Evolutionary conservation across 2,797 vertebrate species (phyloP).

Genomic region (Gephyroberyx darwinii): DNA sequence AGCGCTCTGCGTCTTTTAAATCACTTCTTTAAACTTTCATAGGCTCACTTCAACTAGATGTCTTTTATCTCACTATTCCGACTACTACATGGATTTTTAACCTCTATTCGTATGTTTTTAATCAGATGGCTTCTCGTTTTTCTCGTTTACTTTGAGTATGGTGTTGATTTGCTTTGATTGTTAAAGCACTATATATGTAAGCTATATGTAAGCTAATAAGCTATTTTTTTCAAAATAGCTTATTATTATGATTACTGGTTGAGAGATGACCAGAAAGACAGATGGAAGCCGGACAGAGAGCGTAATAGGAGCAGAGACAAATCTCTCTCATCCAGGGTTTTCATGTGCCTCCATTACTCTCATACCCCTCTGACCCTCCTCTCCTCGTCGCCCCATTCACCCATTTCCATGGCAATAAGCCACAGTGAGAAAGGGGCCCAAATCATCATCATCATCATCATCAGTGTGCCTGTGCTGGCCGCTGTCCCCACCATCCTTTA

Average conservation of each 20-base stretch:
- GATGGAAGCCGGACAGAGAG: background rate
- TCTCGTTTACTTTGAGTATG: background rate
- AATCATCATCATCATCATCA: slow-evolving; percentile 45
- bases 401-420: slow-evolving; percentile 58
- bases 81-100: background rate
- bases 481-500: slow-evolving; percentile 39
- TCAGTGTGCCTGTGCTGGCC: slow-evolving; percentile 18
- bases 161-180: background rate
- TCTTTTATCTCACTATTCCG: slow-evolving; percentile 14
- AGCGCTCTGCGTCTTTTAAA: slow-evolving; percentile 28
- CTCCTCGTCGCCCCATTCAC: slow-evolving; percentile 25
- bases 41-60: slow-evolving; percentile 19
- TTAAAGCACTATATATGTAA: slow-evolving; percentile 1
- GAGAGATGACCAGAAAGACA: background rate
- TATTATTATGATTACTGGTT: background rate
- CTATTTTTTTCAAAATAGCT: too few relatives aligned
- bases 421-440: slow-evolving; percentile 30
- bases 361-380: slow-evolving; percentile 1
- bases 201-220: too few relatives aligned
- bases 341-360: slow-evolving; percentile 32
- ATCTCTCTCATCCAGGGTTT: slow-evolving; percentile 7
- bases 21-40: slow-evolving; percentile 39
- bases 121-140: background rate
- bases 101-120: background rate
- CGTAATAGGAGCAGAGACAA: slow-evolving; percentile 1